phyloP scores from a whole-genome alignment of 2,113 vertebrate species.

The Nothoprocta perdicaria region DNA sequence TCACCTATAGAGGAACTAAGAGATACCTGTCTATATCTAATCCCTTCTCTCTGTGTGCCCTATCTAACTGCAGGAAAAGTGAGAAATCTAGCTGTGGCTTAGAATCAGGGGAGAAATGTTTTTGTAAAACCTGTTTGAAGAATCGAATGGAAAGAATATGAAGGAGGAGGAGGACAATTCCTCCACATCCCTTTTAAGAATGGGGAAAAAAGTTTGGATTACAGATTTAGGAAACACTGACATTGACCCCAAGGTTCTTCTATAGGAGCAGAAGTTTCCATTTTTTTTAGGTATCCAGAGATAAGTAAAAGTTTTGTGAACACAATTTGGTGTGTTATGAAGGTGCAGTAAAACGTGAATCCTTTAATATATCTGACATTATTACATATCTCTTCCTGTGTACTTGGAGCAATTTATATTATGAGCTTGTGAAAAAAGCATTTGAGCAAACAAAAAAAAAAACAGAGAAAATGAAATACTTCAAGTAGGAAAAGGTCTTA shows the following conservation, averaged over 20 bases:
- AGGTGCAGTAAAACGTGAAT: neutral
- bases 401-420: neutral
- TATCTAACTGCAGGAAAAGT: neutral
- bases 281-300: neutral
- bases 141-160: neutral
- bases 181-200: neutral
- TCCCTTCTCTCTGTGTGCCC: neutral
- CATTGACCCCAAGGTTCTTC: neutral
- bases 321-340: neutral
- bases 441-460: neutral
- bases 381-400: neutral
- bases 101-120: neutral
- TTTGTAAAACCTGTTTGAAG: slow-evolving; percentile 6
- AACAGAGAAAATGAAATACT: neutral
- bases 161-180: neutral
- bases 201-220: neutral
- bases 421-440: slow-evolving; percentile 3
- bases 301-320: neutral
- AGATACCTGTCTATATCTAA: neutral
- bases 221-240: neutral
- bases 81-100: neutral
- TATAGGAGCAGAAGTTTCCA: neutral
- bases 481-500: neutral
- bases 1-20: neutral
- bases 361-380: neutral